A percentile compares a stretch with the other conserved stretches of the same genome.
These are phyloP conservation scores for Sycophaga agraensis DNA, from an alignment of 1,140 invertebrate species.

Conservation along the genomic window DNA sequence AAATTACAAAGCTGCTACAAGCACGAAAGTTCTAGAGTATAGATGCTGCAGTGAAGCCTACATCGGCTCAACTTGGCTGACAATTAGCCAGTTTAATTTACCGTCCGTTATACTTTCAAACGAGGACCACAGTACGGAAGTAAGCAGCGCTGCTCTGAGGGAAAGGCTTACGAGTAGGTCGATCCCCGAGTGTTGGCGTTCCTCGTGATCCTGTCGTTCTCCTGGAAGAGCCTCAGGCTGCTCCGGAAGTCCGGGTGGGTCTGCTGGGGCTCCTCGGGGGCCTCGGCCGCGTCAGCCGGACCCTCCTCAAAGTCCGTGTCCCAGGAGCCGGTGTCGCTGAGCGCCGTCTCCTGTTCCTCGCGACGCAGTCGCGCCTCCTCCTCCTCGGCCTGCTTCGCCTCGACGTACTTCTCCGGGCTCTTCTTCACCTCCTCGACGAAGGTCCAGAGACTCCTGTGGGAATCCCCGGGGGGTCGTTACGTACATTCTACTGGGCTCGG, in stretches of 20 bases:
- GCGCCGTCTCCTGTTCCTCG: slow-evolving; percentile 31
- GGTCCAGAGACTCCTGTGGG: slow-evolving; percentile 45
- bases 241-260: slow-evolving; percentile 32
- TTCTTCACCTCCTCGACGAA: slow-evolving; percentile 49
- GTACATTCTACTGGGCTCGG: too few relatives aligned
- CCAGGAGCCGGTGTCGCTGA: slow-evolving; percentile 48
- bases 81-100: too few relatives aligned
- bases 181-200: not conserved
- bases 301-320: slow-evolving; percentile 50
- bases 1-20: too few relatives aligned
- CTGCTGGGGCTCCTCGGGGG: not conserved
- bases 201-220: slow-evolving; percentile 26
- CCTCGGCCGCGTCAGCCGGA: not conserved
- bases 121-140: too few relatives aligned
- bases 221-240: slow-evolving; percentile 36
- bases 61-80: too few relatives aligned
- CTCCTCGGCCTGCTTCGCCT: slow-evolving; percentile 24
- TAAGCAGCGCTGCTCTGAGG: too few relatives aligned
- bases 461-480: too few relatives aligned
- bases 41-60: too few relatives aligned
- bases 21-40: too few relatives aligned
- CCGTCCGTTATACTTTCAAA: too few relatives aligned
- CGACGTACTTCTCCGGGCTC: slow-evolving; percentile 42
- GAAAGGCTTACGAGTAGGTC: slow-evolving; percentile 1
- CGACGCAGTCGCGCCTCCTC: not conserved